Conservation (phyloP, 2,113 vertebrate genomes). For the Scophthalmus maximus region DNA sequence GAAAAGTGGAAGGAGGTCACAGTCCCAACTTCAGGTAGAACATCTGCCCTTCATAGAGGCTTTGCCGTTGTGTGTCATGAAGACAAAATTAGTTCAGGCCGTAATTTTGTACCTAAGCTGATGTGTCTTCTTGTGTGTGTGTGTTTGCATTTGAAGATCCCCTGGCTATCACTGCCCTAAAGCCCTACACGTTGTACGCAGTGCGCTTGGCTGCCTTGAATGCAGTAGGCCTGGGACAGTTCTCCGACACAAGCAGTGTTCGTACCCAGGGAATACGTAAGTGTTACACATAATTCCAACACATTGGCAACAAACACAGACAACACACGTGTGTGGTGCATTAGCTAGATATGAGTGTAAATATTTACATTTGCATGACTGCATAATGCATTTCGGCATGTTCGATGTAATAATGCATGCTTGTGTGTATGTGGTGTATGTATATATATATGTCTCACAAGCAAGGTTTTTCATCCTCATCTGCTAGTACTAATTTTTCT, state of each 20-base stretch:
- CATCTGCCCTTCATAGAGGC: not conserved
- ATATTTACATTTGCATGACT: not conserved
- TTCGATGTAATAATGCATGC: too few species aligned
- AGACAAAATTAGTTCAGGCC: not conserved
- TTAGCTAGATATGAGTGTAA: not conserved
- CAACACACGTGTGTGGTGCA: not conserved
- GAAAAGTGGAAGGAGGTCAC: slow-evolving; percentile 59
- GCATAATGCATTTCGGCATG: too few species aligned
- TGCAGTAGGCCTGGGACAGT: slow-evolving; percentile 68
- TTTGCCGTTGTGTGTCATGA: not conserved
- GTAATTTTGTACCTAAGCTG: not conserved
- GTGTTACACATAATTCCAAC: slow-evolving; percentile 35
- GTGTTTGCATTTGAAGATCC: slow-evolving; percentile 51
- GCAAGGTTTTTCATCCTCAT: slow-evolving; percentile 12
- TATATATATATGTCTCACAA: not conserved
- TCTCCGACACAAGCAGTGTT: slow-evolving; percentile 58
- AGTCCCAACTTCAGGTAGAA: slow-evolving; percentile 61
- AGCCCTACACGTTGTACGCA: slow-evolving; percentile 74
- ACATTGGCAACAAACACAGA: not conserved
- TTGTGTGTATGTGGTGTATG: not conserved
- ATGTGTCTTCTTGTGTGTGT: slow-evolving; percentile 2
- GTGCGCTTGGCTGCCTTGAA: slow-evolving; percentile 78
- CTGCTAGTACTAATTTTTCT: slow-evolving; percentile 22
- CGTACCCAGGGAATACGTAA: slow-evolving; percentile 75
- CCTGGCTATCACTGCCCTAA: slow-evolving; percentile 59